Evolutionary conservation across 2,888 invertebrate species (phyloP).

Genomic region (Drosophila mettleri): DNA sequence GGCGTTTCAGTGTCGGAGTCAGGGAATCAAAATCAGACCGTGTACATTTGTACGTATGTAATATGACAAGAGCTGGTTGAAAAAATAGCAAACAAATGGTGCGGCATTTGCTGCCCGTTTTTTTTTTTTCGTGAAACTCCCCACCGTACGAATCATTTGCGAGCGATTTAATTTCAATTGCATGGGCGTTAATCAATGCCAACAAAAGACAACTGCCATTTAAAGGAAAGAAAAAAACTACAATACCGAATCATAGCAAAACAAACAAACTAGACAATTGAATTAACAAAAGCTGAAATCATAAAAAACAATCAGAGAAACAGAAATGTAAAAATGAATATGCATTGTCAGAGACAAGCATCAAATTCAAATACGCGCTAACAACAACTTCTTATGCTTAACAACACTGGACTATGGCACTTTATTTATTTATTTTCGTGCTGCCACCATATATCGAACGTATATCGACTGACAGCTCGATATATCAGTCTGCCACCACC

Average conservation of each 20-base stretch:
- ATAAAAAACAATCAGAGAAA: neutral
- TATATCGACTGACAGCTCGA: slow-evolving; percentile 11
- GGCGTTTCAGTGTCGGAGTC: slow-evolving; percentile 25
- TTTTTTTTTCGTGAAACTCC: slow-evolving; percentile 19
- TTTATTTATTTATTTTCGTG: neutral
- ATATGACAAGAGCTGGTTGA: slow-evolving; percentile 18
- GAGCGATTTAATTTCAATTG: slow-evolving; percentile 77
- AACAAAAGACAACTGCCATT: slow-evolving; percentile 48
- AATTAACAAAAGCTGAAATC: slow-evolving; percentile 10
- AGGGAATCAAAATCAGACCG: slow-evolving; percentile 63
- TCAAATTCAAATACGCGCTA: slow-evolving; percentile 35
- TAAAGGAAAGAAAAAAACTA: slow-evolving; percentile 9
- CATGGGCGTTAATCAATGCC: slow-evolving; percentile 74
- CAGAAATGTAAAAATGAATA: neutral
- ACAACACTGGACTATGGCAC: slow-evolving; percentile 18
- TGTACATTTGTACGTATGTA: slow-evolving; percentile 21
- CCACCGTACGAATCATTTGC: slow-evolving; percentile 71
- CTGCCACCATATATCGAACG: slow-evolving; percentile 19
- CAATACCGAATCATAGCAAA: slow-evolving; percentile 3
- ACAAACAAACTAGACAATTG: slow-evolving; percentile 2
- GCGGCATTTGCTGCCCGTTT: slow-evolving; percentile 27
- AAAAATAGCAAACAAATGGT: slow-evolving; percentile 63
- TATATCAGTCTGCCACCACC: slow-evolving; percentile 30
- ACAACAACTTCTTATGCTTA: neutral
- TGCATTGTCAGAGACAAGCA: neutral